Evolutionary conservation across 2,888 invertebrate species (phyloP), one percentile per base, ranked within the genome.

Genomic region (Drosophila multiciliata): DNA sequence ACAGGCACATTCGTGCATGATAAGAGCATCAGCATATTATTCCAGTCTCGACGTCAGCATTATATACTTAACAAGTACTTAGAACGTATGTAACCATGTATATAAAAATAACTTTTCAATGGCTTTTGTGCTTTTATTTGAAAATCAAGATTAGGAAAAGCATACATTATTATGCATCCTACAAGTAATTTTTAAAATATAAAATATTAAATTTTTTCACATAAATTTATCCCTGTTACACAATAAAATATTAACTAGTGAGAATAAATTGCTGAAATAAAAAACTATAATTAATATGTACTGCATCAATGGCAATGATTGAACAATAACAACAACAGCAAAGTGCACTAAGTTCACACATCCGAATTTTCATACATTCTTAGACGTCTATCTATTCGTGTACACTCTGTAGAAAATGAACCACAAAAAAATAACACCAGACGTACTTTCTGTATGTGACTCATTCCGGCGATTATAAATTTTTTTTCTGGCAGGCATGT

Each of bases 401-500:
- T 55, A 36, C 4, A 45, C 7, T 36, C 40, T 49, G 53, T 62
- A 69, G 60, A 7, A 20, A 52, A 50, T 67, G 67, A 54, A 66
- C 54, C 23, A 12, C 17, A 35, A 57, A 50, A 67, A 55, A 67
- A 26, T 60, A 64, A 50, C 62, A 57, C 32, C 32, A n/a, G 49
- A 52, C 35, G 57, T 69, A 55, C 57, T 80, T 76, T 69, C 58
- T 59, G 42, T 29, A 40, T 66, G 68, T 85, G 84, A 85, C 68
- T 85, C 87, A 85, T 60, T 66, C 45, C 26, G 63, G 57, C 61
- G 78, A 76, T 86, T 86, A 86, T 84, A 84, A 78, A 84, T 82
- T 72, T 58, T 48, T 48, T 71, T 74, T 76, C 63, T 45, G 42
- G 55, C 64, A 62, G 40, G 15, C 33, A 52, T 58, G 62, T 49